A percentile compares a stretch with the other conserved stretches of the same genome.
These are phyloP conservation scores for Malaclemys terrapin DNA, from an alignment of 2,113 vertebrate species.

Conservation along the genomic window DNA sequence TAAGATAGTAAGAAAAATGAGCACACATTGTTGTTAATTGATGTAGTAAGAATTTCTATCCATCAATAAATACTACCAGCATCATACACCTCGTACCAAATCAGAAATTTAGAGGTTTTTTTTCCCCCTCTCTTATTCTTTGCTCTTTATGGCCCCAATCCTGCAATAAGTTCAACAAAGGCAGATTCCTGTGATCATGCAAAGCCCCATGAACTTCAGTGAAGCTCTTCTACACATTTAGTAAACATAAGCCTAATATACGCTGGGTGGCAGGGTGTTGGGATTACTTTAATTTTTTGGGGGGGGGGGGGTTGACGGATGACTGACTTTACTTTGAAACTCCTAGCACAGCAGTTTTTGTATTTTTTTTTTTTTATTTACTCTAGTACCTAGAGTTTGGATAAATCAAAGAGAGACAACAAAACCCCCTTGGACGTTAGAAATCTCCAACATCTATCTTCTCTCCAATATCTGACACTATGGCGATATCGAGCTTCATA, in stretches of 20 bases:
- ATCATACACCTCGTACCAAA: neutral
- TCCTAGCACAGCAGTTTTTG: neutral
- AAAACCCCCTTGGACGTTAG: neutral
- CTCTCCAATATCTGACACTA: neutral
- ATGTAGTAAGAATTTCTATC: neutral
- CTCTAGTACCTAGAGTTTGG: neutral
- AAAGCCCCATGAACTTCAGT: neutral
- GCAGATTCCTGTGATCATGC: neutral
- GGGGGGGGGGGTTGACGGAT: neutral
- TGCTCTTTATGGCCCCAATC: neutral
- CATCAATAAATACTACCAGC: neutral
- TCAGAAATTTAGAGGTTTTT: accelerated
- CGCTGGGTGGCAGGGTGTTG: neutral
- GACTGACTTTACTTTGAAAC: neutral
- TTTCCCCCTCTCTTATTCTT: neutral
- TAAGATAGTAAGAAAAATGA: slow-evolving; percentile 21
- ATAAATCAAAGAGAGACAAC: neutral
- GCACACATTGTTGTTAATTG: neutral
- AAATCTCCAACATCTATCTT: neutral
- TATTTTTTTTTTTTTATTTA: neutral
- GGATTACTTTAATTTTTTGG: neutral
- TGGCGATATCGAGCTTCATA: neutral
- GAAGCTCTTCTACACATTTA: neutral
- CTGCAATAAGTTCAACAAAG: neutral
- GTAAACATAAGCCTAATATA: neutral